A percentile compares a stretch with the other conserved stretches of the same genome.
Evolutionary conservation across 2,797 vertebrate genomes (phyloP).

Genomic region (Gorsachius magnificus): DNA sequence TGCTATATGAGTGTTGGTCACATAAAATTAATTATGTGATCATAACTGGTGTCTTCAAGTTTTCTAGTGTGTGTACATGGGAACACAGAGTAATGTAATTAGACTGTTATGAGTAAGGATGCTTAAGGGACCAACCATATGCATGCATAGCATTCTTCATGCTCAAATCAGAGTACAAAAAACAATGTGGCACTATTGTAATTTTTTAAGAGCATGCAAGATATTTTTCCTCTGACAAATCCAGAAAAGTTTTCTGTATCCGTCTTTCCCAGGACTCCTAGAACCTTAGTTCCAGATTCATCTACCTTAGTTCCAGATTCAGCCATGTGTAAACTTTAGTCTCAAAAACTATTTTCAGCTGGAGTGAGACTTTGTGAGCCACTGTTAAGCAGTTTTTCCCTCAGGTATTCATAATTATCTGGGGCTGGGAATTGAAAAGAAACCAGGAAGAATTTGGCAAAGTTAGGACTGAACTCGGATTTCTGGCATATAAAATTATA

Average conservation of each 20-base stretch:
- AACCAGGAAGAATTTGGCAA: not conserved
- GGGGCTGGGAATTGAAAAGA: not conserved
- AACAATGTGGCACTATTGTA: fast-evolving
- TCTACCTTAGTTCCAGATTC: not conserved
- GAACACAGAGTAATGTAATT: not conserved
- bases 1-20: not conserved
- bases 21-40: not conserved
- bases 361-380: not conserved
- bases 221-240: not conserved
- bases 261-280: not conserved
- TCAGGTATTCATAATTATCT: not conserved
- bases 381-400: not conserved
- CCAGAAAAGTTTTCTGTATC: not conserved
- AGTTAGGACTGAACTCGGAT: not conserved
- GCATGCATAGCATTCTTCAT: not conserved
- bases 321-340: not conserved
- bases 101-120: not conserved
- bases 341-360: not conserved
- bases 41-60: not conserved
- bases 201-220: not conserved
- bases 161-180: not conserved
- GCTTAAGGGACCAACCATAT: fast-evolving
- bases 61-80: not conserved
- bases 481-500: not conserved
- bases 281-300: not conserved